Base-by-base conservation (phyloP, 2,113 vertebrate genomes). In the Scortum barcoo region DNA sequence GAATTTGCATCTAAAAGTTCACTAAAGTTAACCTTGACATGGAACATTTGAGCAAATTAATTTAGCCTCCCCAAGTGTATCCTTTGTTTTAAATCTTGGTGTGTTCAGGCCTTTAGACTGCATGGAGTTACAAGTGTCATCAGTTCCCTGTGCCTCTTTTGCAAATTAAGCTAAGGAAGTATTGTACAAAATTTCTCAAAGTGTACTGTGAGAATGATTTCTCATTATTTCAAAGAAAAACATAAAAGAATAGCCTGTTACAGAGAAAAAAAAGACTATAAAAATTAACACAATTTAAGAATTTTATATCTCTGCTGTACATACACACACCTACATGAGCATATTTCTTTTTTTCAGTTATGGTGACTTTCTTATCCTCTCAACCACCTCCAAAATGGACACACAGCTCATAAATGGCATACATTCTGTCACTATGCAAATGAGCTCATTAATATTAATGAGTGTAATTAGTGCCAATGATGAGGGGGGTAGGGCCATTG, bases 391-490 rank as follows among this genome's bases (percentile, higher is more conserved):
- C 54, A 66, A 80, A 69, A 50, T 38, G 80, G 61, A 81, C 60
- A 65, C 26, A 24, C 36, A 78, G 72, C 76, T 90, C 82, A 86
- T 90, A 77, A 80, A 88, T 85, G 82, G 57, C 57, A 80, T 46
- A 79, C 66, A 85, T 81, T 76, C 53, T 73, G 72, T 69, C 56
- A 24, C 62, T 67, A 86, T 92, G 89, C 81, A 91, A 91, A 93
- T 85, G 28, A 69, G 33, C 57, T 87, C 62, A 84, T 95, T 93
- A 91, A 94, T 94, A 95, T 93, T 92, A 92, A 94, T 78, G 83
- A 88, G 58, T 71, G 74, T 90, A 92, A 94, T 94, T 92, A 90
- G 78, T 51, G 86, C 54, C 86, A 72, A 50, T 93, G 81, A 93
- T 86, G 79, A 86, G 65, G 60, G 60, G 83, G 87, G 90, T 71